phyloP scores from a whole-genome alignment of 2,797 vertebrate species.

The Amblyraja radiata region DNA sequence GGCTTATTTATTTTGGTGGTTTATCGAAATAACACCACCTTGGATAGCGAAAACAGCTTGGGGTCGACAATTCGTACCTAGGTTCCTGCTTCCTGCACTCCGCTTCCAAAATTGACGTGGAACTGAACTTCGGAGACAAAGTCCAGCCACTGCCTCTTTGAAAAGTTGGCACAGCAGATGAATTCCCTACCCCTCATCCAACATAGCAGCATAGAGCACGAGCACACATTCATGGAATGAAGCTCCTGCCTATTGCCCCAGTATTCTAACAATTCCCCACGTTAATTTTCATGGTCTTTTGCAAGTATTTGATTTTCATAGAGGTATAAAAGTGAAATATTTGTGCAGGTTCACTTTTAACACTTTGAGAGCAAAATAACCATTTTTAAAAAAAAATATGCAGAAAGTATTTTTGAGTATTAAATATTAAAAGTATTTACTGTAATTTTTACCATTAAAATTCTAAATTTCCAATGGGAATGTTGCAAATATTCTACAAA shows the following conservation, averaged over 20 bases:
- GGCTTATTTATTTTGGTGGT: neutral
- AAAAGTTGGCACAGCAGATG: no score
- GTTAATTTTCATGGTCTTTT: neutral
- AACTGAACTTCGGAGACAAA: no score
- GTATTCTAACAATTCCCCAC: neutral
- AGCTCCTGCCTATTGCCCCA: neutral
- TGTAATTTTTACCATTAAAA: neutral
- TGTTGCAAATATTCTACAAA: neutral
- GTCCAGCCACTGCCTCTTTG: no score
- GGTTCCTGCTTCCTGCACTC: no score
- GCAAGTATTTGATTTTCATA: neutral
- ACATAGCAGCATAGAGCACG: neutral
- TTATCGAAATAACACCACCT: neutral
- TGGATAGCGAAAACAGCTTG: no score
- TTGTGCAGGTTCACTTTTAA: slow-evolving; percentile 15
- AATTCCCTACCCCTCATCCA: no score
- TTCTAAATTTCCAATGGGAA: slow-evolving; percentile 1
- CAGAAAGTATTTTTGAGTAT: neutral
- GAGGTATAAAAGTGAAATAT: neutral
- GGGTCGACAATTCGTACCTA: no score
- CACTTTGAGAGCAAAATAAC: neutral
- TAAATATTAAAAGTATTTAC: slow-evolving; percentile 8
- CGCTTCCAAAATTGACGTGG: no score
- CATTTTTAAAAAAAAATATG: neutral
- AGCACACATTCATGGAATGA: neutral